Percentiles rank a stretch among this genome's conserved stretches.
These are phyloP conservation scores for Bellardia pandia DNA, from an alignment of 2,888 invertebrate genomes.

Conservation along the genomic window DNA sequence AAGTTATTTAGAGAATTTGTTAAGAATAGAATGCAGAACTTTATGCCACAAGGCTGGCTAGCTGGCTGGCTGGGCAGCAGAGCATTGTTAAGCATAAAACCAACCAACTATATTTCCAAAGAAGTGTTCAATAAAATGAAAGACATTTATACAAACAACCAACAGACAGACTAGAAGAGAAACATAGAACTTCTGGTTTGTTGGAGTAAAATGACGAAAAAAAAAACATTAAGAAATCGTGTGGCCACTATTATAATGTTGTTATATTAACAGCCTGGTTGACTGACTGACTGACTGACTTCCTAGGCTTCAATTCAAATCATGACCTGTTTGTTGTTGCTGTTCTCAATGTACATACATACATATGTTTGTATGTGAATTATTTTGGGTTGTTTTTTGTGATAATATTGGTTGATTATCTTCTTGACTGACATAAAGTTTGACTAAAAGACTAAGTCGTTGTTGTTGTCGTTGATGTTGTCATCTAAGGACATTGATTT, in stretches of 20 bases:
- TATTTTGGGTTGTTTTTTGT: constrained; percentile 41
- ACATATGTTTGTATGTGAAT: constrained; percentile 27
- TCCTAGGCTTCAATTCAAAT: constrained; percentile 41
- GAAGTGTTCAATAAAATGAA: constrained; percentile 48
- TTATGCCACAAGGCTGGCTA: constrained; percentile 3
- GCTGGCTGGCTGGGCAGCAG: not conserved
- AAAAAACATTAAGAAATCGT: constrained; percentile 49
- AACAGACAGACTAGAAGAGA: no score
- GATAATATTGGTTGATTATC: constrained; percentile 62
- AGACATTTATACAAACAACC: not conserved
- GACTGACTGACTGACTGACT: constrained; percentile 38
- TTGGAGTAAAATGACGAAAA: constrained; percentile 12
- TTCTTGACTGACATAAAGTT: constrained; percentile 53
- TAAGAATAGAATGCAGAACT: constrained; percentile 10
- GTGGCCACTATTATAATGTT: constrained; percentile 58
- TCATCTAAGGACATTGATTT: constrained; percentile 69
- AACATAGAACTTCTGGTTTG: constrained; percentile 7
- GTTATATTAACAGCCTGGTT: constrained; percentile 58
- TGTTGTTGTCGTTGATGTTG: constrained; percentile 56
- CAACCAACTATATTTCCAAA: constrained; percentile 37
- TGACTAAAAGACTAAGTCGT: constrained; percentile 47
- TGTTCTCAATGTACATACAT: not conserved
- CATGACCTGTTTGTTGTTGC: constrained; percentile 57
- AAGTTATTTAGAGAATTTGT: constrained; percentile 44
- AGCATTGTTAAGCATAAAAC: constrained; percentile 36